Evolutionary conservation across 2,797 vertebrate species (phyloP).

Genomic region (Sebastes alutus): DNA sequence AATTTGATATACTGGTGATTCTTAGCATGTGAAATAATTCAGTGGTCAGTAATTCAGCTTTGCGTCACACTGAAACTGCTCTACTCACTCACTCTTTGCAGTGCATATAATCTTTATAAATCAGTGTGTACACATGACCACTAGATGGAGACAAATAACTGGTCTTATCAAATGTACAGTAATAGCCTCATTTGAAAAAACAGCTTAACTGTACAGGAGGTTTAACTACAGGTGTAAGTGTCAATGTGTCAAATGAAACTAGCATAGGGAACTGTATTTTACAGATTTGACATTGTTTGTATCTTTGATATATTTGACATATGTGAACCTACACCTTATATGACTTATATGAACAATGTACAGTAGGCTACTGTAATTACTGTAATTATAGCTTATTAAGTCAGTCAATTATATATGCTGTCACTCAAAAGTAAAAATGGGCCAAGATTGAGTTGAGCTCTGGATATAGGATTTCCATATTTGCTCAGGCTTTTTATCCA

Average conservation of each 20-base stretch:
- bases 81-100: neutral
- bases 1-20: too few species aligned
- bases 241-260: neutral
- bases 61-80: neutral
- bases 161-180: neutral
- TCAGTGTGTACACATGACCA: constrained; percentile 32
- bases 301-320: neutral
- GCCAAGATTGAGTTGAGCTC: neutral
- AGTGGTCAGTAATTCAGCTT: neutral
- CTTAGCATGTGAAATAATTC: too few species aligned
- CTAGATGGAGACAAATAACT: constrained; percentile 68
- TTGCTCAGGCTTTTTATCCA: neutral
- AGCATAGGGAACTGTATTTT: neutral
- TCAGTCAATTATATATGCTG: neutral
- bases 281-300: neutral
- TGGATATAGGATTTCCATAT: neutral
- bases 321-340: neutral
- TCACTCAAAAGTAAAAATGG: neutral
- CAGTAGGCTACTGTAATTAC: neutral
- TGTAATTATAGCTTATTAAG: neutral
- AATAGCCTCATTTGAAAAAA: neutral
- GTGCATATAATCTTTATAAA: neutral
- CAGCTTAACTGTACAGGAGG: neutral
- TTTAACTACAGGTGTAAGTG: neutral
- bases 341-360: neutral